phyloP scores from a whole-genome alignment of 2,888 invertebrate genomes.

The Pantelozetes paolii region DNA sequence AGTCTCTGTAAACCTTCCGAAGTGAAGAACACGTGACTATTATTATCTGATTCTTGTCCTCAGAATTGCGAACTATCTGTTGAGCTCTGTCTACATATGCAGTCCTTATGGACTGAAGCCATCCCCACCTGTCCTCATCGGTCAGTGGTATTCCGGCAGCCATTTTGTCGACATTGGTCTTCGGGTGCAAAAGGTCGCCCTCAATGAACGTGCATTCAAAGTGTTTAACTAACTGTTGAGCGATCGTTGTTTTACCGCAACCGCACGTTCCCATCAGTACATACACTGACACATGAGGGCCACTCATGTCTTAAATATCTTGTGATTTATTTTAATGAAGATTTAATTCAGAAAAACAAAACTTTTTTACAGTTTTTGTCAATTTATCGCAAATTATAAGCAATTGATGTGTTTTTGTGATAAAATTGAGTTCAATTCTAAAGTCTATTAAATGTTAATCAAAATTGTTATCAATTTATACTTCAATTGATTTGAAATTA shows the following conservation, averaged over 20 bases:
- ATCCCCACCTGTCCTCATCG: conserved; percentile 41
- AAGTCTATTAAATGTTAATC: no score
- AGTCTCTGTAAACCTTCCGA: conserved; percentile 21
- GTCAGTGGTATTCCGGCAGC: conserved; percentile 31
- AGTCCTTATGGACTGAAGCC: conserved; percentile 24
- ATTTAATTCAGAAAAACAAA: no score
- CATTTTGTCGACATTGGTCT: conserved; percentile 38
- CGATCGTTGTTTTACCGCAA: conserved; percentile 40
- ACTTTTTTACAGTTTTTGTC: no score
- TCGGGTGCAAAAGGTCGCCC: conserved; percentile 40
- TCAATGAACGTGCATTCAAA: conserved; percentile 9
- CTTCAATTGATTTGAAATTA: no score
- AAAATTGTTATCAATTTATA: no score
- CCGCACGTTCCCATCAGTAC: conserved; percentile 40
- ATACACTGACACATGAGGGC: conserved; percentile 24
- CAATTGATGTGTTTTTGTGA: no score
- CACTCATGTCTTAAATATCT: no score
- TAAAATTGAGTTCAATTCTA: no score
- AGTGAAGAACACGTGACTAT: conserved; percentile 39
- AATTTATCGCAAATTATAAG: no score
- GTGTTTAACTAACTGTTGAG: not conserved
- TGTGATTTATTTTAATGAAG: no score
- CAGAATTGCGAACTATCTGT: not conserved
- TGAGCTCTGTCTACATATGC: conserved; percentile 25
- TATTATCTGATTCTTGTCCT: not conserved